phyloP scores from a whole-genome alignment of 2,888 invertebrate genomes.

The Apoda limacodes region DNA sequence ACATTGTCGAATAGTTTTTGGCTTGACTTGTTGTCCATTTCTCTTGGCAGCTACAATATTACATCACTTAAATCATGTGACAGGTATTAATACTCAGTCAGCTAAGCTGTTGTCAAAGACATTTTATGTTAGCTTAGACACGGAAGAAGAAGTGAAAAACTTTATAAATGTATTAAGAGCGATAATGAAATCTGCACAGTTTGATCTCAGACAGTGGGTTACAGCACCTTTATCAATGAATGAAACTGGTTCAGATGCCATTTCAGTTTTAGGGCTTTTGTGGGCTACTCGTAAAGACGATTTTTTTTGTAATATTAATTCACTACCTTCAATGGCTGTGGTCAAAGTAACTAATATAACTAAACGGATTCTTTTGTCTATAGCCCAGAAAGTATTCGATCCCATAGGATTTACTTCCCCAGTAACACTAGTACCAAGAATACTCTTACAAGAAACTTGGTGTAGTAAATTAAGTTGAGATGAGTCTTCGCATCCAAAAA shows the following conservation, averaged over 20 bases:
- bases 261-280: slow-evolving; percentile 7
- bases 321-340: neutral
- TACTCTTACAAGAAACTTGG: slow-evolving; percentile 10
- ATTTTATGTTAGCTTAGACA: slow-evolving; percentile 9
- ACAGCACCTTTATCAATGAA: slow-evolving; percentile 1
- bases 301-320: slow-evolving; percentile 1
- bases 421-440: slow-evolving; percentile 3
- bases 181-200: slow-evolving; percentile 6
- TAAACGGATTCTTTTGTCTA: slow-evolving; percentile 6
- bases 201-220: slow-evolving; percentile 10
- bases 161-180: slow-evolving; percentile 4
- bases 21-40: slow-evolving; percentile 8
- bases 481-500: slow-evolving; percentile 8
- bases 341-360: neutral
- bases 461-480: slow-evolving; percentile 8
- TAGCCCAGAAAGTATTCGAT: slow-evolving; percentile 10
- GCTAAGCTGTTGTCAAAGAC: slow-evolving; percentile 4
- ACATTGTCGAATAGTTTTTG: slow-evolving; percentile 11
- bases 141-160: neutral
- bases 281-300: slow-evolving; percentile 5
- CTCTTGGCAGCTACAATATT: slow-evolving; percentile 7
- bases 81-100: neutral
- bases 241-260: slow-evolving; percentile 2
- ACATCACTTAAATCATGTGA: slow-evolving; percentile 4
- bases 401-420: slow-evolving; percentile 7